These are phyloP conservation scores for Oncopeltus fasciatus DNA, from an alignment of 1,140 invertebrate species.

Conservation along the genomic window DNA sequence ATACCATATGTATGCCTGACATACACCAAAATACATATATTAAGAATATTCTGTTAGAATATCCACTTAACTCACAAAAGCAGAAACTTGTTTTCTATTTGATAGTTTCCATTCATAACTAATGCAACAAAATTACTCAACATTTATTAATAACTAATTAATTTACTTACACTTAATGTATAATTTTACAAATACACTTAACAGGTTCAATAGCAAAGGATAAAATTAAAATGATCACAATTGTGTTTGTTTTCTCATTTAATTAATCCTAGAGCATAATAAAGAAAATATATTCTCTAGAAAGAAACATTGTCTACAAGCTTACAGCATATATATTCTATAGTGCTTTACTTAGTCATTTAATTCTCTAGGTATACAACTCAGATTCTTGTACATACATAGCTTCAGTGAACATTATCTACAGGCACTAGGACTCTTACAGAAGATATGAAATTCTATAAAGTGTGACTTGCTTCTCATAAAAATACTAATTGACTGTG, in stretches of 20 bases:
- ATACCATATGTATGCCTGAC: too few relatives aligned
- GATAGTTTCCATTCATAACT: too few relatives aligned
- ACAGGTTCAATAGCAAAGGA: background rate
- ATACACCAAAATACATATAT: too few relatives aligned
- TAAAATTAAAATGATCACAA: background rate
- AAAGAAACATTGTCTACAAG: slow-evolving; percentile 19
- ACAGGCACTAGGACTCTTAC: slow-evolving; percentile 17
- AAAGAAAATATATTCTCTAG: slow-evolving; percentile 19
- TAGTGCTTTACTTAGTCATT: slow-evolving; percentile 11
- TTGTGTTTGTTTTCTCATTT: background rate
- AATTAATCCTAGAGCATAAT: background rate
- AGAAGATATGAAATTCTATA: slow-evolving; percentile 2
- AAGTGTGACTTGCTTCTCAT: slow-evolving; percentile 8
- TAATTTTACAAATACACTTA: slow-evolving; percentile 1
- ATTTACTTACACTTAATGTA: too few relatives aligned
- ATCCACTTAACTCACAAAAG: too few relatives aligned
- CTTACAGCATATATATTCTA: slow-evolving; percentile 13
- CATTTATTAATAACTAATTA: too few relatives aligned
- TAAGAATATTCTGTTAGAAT: too few relatives aligned
- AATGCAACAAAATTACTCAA: too few relatives aligned
- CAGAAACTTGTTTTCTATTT: too few relatives aligned
- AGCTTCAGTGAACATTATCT: slow-evolving; percentile 6
- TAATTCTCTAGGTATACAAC: background rate
- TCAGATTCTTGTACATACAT: background rate
- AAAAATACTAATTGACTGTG: slow-evolving; percentile 20